phyloP scores from a whole-genome alignment of 2,888 invertebrate species.

The Alitta virens region DNA sequence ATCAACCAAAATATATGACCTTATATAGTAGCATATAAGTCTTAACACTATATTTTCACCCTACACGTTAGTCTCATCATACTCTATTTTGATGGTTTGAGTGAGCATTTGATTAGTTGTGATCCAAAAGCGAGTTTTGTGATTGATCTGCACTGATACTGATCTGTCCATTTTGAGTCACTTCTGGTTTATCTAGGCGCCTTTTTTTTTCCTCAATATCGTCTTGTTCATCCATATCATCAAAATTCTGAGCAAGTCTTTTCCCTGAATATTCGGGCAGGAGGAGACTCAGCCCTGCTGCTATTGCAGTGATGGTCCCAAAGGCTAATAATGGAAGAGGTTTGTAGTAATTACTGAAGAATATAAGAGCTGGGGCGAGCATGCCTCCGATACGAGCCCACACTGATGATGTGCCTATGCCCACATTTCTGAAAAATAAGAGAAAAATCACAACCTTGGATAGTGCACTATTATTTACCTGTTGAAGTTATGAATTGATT shows the following conservation, averaged over 20 bases:
- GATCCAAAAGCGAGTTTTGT: too few relatives aligned
- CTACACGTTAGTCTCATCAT: too few relatives aligned
- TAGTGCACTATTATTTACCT: too few relatives aligned
- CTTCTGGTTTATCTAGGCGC: too few relatives aligned
- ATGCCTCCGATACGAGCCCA: constrained; percentile 11
- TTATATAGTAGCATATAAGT: too few relatives aligned
- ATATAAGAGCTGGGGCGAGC: constrained; percentile 10
- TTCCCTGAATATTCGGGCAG: not conserved
- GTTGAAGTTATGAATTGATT: too few relatives aligned
- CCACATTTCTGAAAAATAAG: constrained; percentile 10
- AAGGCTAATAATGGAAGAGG: not conserved
- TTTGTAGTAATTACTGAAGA: not conserved
- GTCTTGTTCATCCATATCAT: not conserved
- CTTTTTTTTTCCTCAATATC: not conserved
- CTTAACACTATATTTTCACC: too few relatives aligned
- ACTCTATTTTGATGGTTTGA: too few relatives aligned
- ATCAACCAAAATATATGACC: too few relatives aligned
- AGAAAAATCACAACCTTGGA: not conserved
- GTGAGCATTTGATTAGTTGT: too few relatives aligned
- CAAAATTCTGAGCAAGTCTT: not conserved
- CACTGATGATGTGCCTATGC: constrained; percentile 11
- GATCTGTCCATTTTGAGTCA: too few relatives aligned
- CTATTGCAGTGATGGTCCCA: not conserved
- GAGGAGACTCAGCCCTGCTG: not conserved
- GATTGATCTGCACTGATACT: too few relatives aligned